Evolutionary conservation across 1,140 invertebrate species (phyloP).

Genomic region (Zelostemma sp.): DNA sequence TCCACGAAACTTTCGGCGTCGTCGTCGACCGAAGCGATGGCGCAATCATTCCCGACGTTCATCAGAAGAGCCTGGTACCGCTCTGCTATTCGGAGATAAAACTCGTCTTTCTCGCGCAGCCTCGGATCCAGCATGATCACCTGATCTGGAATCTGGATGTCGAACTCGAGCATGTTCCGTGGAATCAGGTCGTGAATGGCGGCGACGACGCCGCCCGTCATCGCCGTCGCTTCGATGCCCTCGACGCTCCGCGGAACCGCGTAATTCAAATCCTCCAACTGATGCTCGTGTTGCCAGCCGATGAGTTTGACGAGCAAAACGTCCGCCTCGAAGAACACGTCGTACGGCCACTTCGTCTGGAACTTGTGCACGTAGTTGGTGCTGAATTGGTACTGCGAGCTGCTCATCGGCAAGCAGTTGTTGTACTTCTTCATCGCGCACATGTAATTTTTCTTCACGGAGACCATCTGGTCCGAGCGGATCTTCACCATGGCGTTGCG

Average conservation of each 20-base stretch:
- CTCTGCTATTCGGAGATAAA: constrained; percentile 67
- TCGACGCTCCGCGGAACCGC: constrained; percentile 19
- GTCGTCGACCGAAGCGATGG: no score
- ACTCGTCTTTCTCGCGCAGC: constrained; percentile 69
- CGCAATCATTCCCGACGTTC: constrained; percentile 18
- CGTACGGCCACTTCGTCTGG: constrained; percentile 70
- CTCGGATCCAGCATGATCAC: constrained; percentile 74
- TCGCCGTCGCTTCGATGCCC: constrained; percentile 48
- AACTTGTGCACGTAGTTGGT: constrained; percentile 68
- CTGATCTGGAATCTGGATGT: constrained; percentile 74
- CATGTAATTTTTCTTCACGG: constrained; percentile 67
- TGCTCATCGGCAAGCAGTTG: constrained; percentile 71
- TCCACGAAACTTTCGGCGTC: no score
- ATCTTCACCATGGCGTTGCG: constrained; percentile 73
- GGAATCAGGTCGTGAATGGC: constrained; percentile 57
- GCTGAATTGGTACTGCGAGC: constrained; percentile 72
- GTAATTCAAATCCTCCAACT: constrained; percentile 19
- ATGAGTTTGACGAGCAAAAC: constrained; percentile 54
- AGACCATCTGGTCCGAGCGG: constrained; percentile 72
- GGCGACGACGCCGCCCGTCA: constrained; percentile 57
- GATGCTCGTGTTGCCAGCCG: constrained; percentile 47
- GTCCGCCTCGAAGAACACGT: constrained; percentile 64
- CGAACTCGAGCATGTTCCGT: constrained; percentile 62
- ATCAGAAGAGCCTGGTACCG: constrained; percentile 66
- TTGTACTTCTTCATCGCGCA: constrained; percentile 58